phyloP scores from a whole-genome alignment of 2,113 vertebrate genomes.

The Microcebus tavaratra region DNA sequence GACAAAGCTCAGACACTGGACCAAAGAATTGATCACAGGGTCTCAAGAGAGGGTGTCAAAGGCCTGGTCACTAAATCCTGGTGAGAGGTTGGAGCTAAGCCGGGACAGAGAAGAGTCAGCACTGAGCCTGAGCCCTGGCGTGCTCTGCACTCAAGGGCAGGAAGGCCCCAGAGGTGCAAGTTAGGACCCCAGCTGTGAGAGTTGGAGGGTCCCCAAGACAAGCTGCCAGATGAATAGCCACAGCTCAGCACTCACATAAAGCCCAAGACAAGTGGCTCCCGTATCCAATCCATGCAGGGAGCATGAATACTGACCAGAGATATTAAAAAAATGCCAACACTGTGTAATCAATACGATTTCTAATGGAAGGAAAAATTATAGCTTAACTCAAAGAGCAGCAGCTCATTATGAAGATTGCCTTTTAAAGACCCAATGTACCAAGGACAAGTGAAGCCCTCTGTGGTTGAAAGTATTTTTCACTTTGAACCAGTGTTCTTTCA shows the following conservation, averaged over 20 bases:
- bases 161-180: not conserved
- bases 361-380: not conserved
- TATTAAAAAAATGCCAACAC: not conserved
- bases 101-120: too few species aligned
- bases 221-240: not conserved
- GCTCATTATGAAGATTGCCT: not conserved
- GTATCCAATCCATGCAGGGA: not conserved
- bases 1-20: not conserved
- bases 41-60: not conserved
- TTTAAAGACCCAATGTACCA: not conserved
- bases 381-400: not conserved
- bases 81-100: not conserved
- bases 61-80: not conserved
- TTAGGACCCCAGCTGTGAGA: not conserved
- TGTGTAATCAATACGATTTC: not conserved
- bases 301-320: not conserved
- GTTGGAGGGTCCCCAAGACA: not conserved
- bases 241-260: not conserved
- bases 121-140: fast-evolving
- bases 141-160: not conserved
- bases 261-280: not conserved
- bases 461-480: not conserved
- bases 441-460: not conserved
- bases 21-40: not conserved
- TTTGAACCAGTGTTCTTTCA: not conserved